Conservation (phyloP, 2,888 invertebrate genomes). For the Panorpa germanica region DNA sequence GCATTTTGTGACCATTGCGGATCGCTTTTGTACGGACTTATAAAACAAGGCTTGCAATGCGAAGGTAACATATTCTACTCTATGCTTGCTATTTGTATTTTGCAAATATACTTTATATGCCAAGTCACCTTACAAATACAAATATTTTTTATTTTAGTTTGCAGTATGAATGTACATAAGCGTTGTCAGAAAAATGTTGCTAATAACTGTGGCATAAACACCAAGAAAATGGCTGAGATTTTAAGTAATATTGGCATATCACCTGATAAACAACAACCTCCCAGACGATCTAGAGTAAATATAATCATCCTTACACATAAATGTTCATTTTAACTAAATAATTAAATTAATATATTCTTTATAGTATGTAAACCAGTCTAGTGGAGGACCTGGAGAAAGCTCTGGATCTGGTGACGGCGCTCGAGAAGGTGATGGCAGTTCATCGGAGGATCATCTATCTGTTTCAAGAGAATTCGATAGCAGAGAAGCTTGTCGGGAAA, state of each 20-base stretch:
- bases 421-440: constrained; percentile 15
- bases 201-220: constrained; percentile 97
- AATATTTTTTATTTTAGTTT: constrained; percentile 35
- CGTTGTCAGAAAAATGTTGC: constrained; percentile 98
- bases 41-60: constrained; percentile 92
- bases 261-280: constrained; percentile 61
- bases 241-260: constrained; percentile 83
- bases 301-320: constrained; percentile 4
- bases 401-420: constrained; percentile 24
- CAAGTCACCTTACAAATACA: constrained; percentile 1
- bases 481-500: constrained; percentile 16
- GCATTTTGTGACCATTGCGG: constrained; percentile 99
- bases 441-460: constrained; percentile 10
- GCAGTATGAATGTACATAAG: constrained; percentile 96
- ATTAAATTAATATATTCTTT: constrained; percentile 9
- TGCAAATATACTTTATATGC: too few relatives aligned
- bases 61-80: constrained; percentile 37
- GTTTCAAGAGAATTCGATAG: constrained; percentile 3
- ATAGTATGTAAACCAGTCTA: constrained; percentile 23
- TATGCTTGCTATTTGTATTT: too few relatives aligned
- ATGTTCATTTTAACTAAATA: constrained; percentile 1
- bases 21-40: constrained; percentile 87
- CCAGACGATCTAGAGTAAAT: constrained; percentile 37
- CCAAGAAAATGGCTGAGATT: constrained; percentile 89
- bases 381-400: constrained; percentile 27